Percentiles rank a stretch among this genome's conserved stretches.
Conservation (phyloP, 2,888 invertebrate species). For the Serrognathus titanus region DNA sequence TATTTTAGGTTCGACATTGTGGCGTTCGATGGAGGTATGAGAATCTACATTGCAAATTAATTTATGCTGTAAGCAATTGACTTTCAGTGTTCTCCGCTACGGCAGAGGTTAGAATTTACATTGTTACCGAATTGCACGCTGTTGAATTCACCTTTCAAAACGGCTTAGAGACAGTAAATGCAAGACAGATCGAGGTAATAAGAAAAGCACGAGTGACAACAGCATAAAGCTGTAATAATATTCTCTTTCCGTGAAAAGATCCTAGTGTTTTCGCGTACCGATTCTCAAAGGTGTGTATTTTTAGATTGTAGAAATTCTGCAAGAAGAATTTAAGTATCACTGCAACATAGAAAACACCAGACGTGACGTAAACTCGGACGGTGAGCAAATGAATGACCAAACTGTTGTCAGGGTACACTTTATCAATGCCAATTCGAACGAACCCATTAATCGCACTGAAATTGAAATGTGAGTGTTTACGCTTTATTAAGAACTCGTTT, state of each 20-base stretch:
- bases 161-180: slow-evolving; percentile 46
- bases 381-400: slow-evolving; percentile 43
- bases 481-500: slow-evolving; percentile 13
- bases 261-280: no score
- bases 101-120: slow-evolving; percentile 55
- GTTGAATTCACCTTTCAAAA: slow-evolving; percentile 58
- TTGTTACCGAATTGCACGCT: slow-evolving; percentile 56
- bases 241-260: no score
- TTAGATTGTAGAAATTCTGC: slow-evolving; percentile 56
- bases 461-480: slow-evolving; percentile 52
- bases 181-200: slow-evolving; percentile 49
- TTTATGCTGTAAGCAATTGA: not conserved
- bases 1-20: slow-evolving; percentile 57
- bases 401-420: slow-evolving; percentile 59
- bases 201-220: no score
- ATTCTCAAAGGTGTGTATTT: slow-evolving; percentile 13
- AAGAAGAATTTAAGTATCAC: slow-evolving; percentile 51
- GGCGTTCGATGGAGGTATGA: slow-evolving; percentile 54
- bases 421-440: slow-evolving; percentile 47
- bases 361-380: slow-evolving; percentile 43
- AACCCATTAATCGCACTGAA: slow-evolving; percentile 51
- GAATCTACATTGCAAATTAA: not conserved
- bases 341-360: slow-evolving; percentile 60
- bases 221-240: not conserved
- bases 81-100: slow-evolving; percentile 38